Conservation (phyloP, 2,888 invertebrate genomes). For the Syrphus vitripennis region DNA sequence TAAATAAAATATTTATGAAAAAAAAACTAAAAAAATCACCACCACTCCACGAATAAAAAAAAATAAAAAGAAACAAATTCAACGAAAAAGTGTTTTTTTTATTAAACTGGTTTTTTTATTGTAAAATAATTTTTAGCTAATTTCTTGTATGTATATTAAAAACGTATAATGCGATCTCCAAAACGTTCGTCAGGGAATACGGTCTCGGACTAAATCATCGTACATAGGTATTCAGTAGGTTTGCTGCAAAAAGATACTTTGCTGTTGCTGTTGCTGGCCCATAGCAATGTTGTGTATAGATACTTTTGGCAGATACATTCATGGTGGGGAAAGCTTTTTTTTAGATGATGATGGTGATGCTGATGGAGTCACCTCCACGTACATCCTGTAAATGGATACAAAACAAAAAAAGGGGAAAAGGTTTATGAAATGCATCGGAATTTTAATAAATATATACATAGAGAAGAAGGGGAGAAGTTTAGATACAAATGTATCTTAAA, state of each 20-base stretch:
- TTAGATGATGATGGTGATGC: too few species aligned
- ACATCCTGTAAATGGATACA: conserved; percentile 53
- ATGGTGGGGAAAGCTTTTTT: conserved; percentile 37
- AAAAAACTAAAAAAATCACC: conserved; percentile 41
- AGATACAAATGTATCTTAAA: conserved; percentile 29
- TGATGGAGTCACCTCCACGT: conserved; percentile 38
- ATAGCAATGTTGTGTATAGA: conserved; percentile 40
- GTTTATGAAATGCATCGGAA: conserved; percentile 16
- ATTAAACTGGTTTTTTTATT: not conserved
- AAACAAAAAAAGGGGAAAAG: not conserved
- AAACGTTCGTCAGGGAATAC: conserved; percentile 80
- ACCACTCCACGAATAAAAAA: conserved; percentile 37
- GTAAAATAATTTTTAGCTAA: conserved; percentile 19
- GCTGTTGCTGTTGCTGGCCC: conserved; percentile 9
- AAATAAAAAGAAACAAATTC: conserved; percentile 5
- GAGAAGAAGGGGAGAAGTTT: not conserved
- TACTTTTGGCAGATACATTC: conserved; percentile 63
- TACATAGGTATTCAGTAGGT: conserved; percentile 58
- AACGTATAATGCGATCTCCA: conserved; percentile 66
- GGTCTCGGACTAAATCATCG: conserved; percentile 77
- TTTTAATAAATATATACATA: not conserved
- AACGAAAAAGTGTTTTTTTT: conserved; percentile 14
- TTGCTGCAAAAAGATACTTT: conserved; percentile 55
- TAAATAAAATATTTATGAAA: too few species aligned
- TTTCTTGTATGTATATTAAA: conserved; percentile 4